A percentile compares a stretch with the other conserved stretches of the same genome.
Evolutionary conservation across 2,797 vertebrate species (phyloP).

Genomic region (Darevskia nairensis): DNA sequence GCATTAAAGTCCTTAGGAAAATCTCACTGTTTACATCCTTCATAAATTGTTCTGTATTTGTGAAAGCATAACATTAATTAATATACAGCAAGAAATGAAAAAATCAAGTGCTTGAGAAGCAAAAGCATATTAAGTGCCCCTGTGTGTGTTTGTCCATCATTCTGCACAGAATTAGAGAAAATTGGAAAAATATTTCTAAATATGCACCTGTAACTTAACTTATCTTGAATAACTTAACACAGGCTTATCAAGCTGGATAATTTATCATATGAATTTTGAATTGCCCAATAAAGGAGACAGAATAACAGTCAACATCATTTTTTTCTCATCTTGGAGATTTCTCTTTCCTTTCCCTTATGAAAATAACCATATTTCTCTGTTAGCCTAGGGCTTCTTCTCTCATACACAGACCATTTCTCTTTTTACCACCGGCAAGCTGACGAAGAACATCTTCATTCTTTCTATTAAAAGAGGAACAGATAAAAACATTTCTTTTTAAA

Average conservation of each 20-base stretch:
- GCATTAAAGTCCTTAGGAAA: neutral
- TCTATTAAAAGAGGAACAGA: constrained; percentile 19
- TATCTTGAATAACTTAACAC: constrained; percentile 5
- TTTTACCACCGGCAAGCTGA: neutral
- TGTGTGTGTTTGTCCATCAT: neutral
- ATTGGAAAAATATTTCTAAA: neutral
- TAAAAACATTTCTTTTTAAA: neutral
- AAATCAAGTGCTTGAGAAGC: neutral
- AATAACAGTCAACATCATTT: neutral
- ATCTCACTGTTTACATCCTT: neutral
- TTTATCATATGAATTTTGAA: neutral
- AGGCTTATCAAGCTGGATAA: constrained; percentile 8
- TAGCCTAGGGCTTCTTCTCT: neutral
- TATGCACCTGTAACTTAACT: neutral
- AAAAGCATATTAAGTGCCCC: neutral
- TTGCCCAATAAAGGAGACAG: constrained; percentile 2
- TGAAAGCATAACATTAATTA: neutral
- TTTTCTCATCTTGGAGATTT: constrained; percentile 4
- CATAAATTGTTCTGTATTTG: neutral
- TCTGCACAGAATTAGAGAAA: neutral
- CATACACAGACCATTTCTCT: neutral
- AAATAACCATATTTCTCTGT: neutral
- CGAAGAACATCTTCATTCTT: constrained; percentile 21
- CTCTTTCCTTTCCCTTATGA: constrained; percentile 16
- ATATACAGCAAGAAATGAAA: neutral